Evolutionary conservation across 1,140 invertebrate genomes (phyloP).

Genomic region (Subanguina moxae): DNA sequence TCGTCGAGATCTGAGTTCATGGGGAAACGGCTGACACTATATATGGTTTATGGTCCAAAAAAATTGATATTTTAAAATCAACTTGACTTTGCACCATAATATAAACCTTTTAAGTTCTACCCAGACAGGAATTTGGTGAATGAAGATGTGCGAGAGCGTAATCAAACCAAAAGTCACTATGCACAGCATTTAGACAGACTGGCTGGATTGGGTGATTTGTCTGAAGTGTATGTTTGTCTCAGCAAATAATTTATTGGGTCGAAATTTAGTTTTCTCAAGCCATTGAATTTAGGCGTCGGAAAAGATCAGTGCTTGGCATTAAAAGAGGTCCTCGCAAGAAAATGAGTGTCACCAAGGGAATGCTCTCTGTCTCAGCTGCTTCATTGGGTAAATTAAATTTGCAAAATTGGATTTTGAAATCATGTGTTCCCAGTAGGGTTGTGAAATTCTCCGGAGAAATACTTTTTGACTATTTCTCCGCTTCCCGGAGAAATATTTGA

Average conservation of each 20-base stretch:
- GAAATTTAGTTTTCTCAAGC: background rate
- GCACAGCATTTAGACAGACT: background rate
- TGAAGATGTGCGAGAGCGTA: slow-evolving; percentile 24
- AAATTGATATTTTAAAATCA: background rate
- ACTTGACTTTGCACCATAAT: background rate
- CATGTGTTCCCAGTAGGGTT: too few species aligned
- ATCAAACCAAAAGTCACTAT: background rate
- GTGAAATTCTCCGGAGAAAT: too few species aligned
- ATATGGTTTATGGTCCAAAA: too few species aligned
- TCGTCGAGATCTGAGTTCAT: too few species aligned
- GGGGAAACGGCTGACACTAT: too few species aligned
- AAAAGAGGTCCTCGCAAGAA: background rate
- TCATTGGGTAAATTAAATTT: background rate
- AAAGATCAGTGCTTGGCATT: slow-evolving; percentile 2
- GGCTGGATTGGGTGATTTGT: slow-evolving; percentile 1
- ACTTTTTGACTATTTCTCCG: too few species aligned
- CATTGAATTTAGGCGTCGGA: background rate
- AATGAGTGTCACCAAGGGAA: slow-evolving; percentile 3
- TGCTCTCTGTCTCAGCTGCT: background rate
- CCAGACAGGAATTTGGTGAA: slow-evolving; percentile 41
- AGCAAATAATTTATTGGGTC: background rate
- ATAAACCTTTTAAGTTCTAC: slow-evolving; percentile 34
- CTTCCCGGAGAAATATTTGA: too few species aligned
- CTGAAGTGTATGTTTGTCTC: background rate
- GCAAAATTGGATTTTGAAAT: too few species aligned